Evolutionary conservation across 2,797 vertebrate species (phyloP), one percentile per base, ranked within the genome.

Genomic region (Psittacula echo): DNA sequence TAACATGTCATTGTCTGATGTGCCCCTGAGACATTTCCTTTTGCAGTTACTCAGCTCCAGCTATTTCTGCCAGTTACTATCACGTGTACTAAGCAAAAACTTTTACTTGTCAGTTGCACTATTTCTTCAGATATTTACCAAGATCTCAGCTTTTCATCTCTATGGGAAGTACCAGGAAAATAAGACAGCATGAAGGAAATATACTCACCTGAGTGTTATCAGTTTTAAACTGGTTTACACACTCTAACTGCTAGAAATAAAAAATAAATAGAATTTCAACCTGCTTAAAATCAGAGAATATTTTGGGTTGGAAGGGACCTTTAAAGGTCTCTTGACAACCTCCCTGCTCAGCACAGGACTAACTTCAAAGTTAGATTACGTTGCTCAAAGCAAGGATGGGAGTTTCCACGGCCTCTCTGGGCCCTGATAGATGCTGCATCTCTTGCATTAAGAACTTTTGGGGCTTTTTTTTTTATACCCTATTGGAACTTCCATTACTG

Each of bases 21-120:
- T 24, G 47, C 10, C 34, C 42, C 48, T 8, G 29, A 92, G 60
- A 29, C 13, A 44, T 8, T 78, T 81, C 39, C 56, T 89, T 65
- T 47, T 51, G 54, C 67, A 71, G 14, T 77, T 37, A 17, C 21
- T 60, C 26, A 71, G 16, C 30, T 54, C 50, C 54, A 90, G 5
- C 17, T 70, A 32, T 70, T 75, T 66, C 60, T 92, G 42, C 44
- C 44, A 29, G 39, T 53, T 85, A 48, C 41, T 48, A 15, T 32
- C 41, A 50, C 0, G 0, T 5, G 11, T 45, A 58, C 30, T 44
- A 62, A 70, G 34, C 4, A 21, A 54, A n/a, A 15, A 41, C 45
- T 82, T 92, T 80, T 54, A 20, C n/a, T 48, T 65, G 18, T 45
- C 45, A 34, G 16, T 47, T 58, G 22, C 7, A n/a, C n/a, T 34